Base-by-base conservation (phyloP, 2,797 vertebrate genomes). In the Hydrophis major region DNA sequence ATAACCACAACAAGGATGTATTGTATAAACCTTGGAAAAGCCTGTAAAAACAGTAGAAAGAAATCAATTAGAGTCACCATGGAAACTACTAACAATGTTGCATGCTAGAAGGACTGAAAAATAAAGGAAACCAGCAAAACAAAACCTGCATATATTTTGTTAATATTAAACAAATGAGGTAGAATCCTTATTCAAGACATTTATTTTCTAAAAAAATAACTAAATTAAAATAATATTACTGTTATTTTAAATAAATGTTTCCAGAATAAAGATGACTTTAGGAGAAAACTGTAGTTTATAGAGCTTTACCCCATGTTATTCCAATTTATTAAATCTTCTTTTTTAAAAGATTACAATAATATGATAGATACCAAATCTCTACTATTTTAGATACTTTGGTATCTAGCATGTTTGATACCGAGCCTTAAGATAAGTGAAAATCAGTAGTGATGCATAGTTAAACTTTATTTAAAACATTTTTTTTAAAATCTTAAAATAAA, bases 11-110 rank as follows among this genome's bases (percentile, higher is more conserved):
- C 95, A 96, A 97, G 93, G 92, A 94, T 92, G 96, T 95, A 95
- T 96, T 94, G 96, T 97, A 94, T 93, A 96, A 96, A 96, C 96
- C 96, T 97, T 96, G 94, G 94, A 95, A 97, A 97, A 96, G 94
- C 90, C 95, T 96, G 86, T 87, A 96, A 96, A 96, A 97, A 94
- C 94, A 96, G 96, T 94, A 94, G 96, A 97, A 97, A 97, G 92
- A 97, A 97, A 97, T 97, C 94, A 97, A 95, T 95, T 97, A 97
- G 93, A 96, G 96, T 97, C 95, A 22, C 97, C 95, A 98, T 98
- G 95, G 97, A 88, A 97, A 98, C 97, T 94, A 94, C 95, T 92
- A 97, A 97, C 96, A 97, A 93, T 95, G 95, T 96, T 94, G 95
- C 90, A 94, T 95, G 94, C 92, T 96, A 95, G 96, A 96, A 96